These are phyloP conservation scores for Pinna nobilis DNA, from an alignment of 1,140 invertebrate genomes.

Conservation along the genomic window DNA sequence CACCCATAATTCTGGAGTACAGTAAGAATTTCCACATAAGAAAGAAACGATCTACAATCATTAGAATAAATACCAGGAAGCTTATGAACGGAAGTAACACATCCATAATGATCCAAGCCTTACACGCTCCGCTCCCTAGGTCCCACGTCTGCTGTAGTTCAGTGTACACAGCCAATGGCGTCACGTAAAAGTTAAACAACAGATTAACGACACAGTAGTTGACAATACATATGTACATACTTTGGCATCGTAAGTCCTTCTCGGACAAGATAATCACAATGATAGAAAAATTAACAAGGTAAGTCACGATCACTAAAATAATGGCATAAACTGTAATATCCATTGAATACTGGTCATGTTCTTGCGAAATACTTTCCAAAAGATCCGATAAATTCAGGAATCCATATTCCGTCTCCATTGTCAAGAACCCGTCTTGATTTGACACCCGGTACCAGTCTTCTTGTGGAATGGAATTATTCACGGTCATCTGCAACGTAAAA, in stretches of 20 bases:
- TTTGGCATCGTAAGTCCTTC: not conserved
- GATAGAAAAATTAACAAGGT: not conserved
- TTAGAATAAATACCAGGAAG: not conserved
- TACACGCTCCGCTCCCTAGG: not conserved
- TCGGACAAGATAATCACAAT: not conserved
- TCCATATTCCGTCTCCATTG: too few relatives aligned
- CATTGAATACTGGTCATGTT: not conserved
- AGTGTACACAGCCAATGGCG: not conserved
- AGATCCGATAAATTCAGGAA: too few relatives aligned
- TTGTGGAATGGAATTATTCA: too few relatives aligned
- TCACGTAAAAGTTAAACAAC: not conserved
- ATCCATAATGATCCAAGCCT: not conserved
- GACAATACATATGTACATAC: not conserved
- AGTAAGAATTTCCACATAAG: not conserved
- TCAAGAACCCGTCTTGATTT: too few relatives aligned
- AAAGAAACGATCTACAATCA: not conserved
- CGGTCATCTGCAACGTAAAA: too few relatives aligned
- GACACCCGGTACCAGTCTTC: too few relatives aligned
- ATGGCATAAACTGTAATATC: not conserved
- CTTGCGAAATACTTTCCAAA: too few relatives aligned
- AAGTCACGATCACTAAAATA: not conserved
- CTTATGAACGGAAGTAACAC: not conserved
- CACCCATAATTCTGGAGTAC: not conserved
- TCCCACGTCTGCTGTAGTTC: not conserved
- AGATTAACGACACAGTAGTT: slow-evolving; percentile 6